Evolutionary conservation across 2,797 vertebrate species (phyloP), one percentile per base, ranked within the genome.

Genomic region (Nothura maculosa): DNA sequence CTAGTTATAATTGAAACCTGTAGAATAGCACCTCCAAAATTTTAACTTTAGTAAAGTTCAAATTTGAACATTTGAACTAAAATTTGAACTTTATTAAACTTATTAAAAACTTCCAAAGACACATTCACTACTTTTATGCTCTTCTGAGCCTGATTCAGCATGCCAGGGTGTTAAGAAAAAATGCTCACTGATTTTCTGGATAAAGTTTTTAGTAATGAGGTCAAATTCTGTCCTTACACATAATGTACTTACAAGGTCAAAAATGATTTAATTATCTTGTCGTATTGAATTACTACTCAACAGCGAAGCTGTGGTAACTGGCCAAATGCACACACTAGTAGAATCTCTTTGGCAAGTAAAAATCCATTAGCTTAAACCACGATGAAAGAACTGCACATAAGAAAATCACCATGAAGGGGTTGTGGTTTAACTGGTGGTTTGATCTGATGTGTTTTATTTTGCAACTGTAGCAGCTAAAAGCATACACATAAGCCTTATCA

Each of bases 341-440:
- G 75, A 92, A 92, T 85, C 87, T 38, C 83, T 83, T 83, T 83
- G 89, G 58, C 89, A 79, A 91, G 87, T 89, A 93, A 94, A 55
- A 96, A 92, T 87, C 87, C 93, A 94, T 96, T 96, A 96, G 45
- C 30, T 93, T 91, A 96, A 95, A 89, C 73, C 79, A 69, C 85
- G 78, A 60, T 62, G 76, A 85, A 95, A 55, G 54, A n/a, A 87
- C 69, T 43, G 57, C 48, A 48, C 85, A 60, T 55, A 81, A 83
- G 80, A 96, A 87, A 94, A 75, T 89, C 58, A 73, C 69, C 62
- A 78, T 89, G 73, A 72, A 91, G 85, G 80, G 78, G 42, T 1
- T 94, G 92, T 94, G 94, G 94, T 94, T 92, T 87, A 92, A 87
- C 50, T 81, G 50, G 87, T 89, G 89, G 91, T 92, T 94, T 85